Evolutionary conservation across 2,797 vertebrate genomes (phyloP).

Genomic region (Harpagifer antarcticus): DNA sequence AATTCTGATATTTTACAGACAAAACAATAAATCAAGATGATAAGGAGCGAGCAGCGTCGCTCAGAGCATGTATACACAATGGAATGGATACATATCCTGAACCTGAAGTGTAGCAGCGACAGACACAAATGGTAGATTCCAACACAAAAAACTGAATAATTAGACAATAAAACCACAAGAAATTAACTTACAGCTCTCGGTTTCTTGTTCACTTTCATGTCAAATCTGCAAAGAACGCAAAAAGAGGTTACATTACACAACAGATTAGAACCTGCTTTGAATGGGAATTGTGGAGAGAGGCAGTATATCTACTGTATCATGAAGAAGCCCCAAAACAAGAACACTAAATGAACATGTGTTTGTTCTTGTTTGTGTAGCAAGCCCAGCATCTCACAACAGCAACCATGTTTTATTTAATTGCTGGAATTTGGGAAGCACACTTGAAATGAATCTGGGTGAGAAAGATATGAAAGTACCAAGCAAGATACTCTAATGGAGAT

Average conservation of each 20-base stretch:
- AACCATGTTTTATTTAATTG: constrained; percentile 22
- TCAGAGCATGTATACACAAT: too few species aligned
- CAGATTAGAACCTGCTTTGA: constrained; percentile 47
- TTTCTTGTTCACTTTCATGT: constrained; percentile 99
- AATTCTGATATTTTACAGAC: background rate
- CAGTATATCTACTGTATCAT: constrained; percentile 47
- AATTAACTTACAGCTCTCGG: constrained; percentile 93
- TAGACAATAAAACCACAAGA: background rate
- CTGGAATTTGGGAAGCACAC: constrained; percentile 35
- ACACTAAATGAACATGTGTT: constrained; percentile 40
- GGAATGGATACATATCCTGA: too few species aligned
- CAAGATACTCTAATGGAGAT: constrained; percentile 36
- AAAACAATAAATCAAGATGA: background rate
- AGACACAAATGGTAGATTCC: background rate
- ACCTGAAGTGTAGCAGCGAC: background rate
- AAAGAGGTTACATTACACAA: constrained; percentile 71
- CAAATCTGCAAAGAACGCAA: constrained; percentile 90
- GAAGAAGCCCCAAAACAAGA: constrained; percentile 56
- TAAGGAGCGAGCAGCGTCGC: too few species aligned
- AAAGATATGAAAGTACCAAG: constrained; percentile 37
- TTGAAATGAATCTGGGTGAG: constrained; percentile 37
- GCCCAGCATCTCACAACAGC: constrained; percentile 38
- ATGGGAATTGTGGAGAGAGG: constrained; percentile 30
- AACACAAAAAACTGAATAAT: background rate
- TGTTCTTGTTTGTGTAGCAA: constrained; percentile 45